A percentile compares a stretch with the other conserved stretches of the same genome.
Evolutionary conservation across 2,888 invertebrate species (phyloP).

Genomic region (Palloptera scutellata): DNA sequence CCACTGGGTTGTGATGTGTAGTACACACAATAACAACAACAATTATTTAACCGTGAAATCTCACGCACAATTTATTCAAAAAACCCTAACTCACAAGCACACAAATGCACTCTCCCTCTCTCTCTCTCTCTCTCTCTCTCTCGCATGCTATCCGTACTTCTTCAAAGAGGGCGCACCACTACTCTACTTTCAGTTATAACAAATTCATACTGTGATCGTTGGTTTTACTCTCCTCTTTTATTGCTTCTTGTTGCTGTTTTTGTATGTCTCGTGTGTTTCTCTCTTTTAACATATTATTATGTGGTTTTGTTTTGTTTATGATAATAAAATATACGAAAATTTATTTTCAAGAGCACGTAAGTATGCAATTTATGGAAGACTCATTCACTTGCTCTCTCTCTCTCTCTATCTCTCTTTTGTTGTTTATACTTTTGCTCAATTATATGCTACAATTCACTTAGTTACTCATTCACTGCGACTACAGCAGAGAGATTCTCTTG

Average conservation of each 20-base stretch:
- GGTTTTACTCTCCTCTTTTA: conserved; percentile 19
- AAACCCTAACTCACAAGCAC: not conserved
- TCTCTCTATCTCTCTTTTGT: not conserved
- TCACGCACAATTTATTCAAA: conserved; percentile 16
- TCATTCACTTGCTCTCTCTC: not conserved
- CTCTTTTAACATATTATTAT: not conserved
- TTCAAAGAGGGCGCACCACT: not conserved
- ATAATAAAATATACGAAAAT: not conserved
- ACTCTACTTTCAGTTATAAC: too few relatives aligned
- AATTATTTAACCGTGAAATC: conserved; percentile 25
- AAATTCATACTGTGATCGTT: not conserved
- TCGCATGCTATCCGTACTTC: too few relatives aligned
- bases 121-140: too few relatives aligned
- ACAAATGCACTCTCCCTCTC: not conserved
- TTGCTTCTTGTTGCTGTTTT: not conserved
- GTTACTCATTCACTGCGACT: not conserved
- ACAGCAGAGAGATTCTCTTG: not conserved
- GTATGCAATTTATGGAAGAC: not conserved
- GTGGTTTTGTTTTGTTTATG: not conserved
- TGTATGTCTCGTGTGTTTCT: not conserved
- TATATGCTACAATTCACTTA: not conserved
- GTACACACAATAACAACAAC: not conserved
- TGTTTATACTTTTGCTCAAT: not conserved
- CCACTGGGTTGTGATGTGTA: not conserved
- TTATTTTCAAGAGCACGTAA: not conserved